Conservation (phyloP, 2,888 invertebrate species). For the Leptopilina syphax region DNA sequence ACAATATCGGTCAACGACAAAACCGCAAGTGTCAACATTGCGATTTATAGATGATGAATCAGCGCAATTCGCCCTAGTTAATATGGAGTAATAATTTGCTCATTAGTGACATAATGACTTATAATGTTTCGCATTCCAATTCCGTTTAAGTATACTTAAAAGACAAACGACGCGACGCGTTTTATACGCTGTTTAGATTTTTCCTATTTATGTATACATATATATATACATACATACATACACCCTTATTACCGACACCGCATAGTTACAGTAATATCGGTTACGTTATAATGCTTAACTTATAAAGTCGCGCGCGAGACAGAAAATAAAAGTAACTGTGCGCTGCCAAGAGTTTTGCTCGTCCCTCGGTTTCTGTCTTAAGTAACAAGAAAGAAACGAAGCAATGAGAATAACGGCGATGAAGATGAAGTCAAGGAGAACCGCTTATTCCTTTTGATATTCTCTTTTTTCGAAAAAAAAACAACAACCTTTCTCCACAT, state of each 20-base stretch:
- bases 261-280: constrained; percentile 24
- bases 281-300: constrained; percentile 49
- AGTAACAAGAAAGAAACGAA: constrained; percentile 51
- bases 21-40: neutral
- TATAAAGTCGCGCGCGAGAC: constrained; percentile 42
- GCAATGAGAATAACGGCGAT: constrained; percentile 50
- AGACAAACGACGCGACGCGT: neutral
- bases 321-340: constrained; percentile 50
- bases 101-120: constrained; percentile 28
- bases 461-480: constrained; percentile 47
- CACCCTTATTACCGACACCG: constrained; percentile 7
- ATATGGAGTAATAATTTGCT: constrained; percentile 28
- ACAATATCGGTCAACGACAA: constrained; percentile 4
- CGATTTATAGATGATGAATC: constrained; percentile 2
- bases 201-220: neutral
- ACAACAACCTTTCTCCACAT: constrained; percentile 1
- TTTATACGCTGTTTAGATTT: neutral
- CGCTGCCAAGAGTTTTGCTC: constrained; percentile 44
- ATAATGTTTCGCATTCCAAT: constrained; percentile 31
- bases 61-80: constrained; percentile 21
- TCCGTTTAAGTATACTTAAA: neutral
- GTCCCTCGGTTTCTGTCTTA: constrained; percentile 44
- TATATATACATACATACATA: too few relatives aligned
- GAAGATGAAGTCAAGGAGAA: constrained; percentile 72
- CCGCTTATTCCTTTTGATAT: constrained; percentile 64